Conservation (phyloP, 1,140 invertebrate species). For the Drosophila asahinai region DNA sequence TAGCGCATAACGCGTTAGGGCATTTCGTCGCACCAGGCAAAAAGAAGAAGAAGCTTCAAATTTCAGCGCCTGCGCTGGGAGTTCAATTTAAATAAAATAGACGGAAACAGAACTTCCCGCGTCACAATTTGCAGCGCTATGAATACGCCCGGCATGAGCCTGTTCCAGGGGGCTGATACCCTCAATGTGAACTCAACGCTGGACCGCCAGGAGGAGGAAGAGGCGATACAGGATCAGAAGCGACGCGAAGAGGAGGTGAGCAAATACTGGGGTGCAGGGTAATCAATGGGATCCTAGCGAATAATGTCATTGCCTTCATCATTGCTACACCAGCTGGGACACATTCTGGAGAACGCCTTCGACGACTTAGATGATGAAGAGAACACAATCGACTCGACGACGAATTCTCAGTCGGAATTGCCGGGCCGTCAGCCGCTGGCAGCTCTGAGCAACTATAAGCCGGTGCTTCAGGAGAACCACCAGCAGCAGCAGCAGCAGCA, state of each 20-base stretch:
- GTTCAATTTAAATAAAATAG: conserved; percentile 41
- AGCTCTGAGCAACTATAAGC: background rate
- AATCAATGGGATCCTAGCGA: background rate
- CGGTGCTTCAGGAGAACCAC: conserved; percentile 14
- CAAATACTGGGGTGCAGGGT: background rate
- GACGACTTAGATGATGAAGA: conserved; percentile 87
- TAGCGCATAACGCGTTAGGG: conserved; percentile 12
- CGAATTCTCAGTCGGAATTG: conserved; percentile 64
- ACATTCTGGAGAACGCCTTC: conserved; percentile 87
- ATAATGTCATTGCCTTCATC: conserved; percentile 7
- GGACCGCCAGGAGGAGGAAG: conserved; percentile 87
- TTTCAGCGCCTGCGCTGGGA: conserved; percentile 45
- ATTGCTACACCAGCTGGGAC: conserved; percentile 84
- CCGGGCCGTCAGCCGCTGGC: conserved; percentile 40
- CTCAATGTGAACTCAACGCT: conserved; percentile 87
- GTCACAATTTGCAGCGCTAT: conserved; percentile 26
- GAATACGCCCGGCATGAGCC: conserved; percentile 87
- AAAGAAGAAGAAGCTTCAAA: conserved; percentile 21
- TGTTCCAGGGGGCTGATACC: conserved; percentile 87
- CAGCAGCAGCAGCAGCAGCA: conserved; percentile 9
- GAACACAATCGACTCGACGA: conserved; percentile 83
- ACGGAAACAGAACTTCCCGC: background rate
- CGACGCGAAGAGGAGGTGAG: conserved; percentile 86
- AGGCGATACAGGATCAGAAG: conserved; percentile 87
- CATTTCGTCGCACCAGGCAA: background rate